These are phyloP conservation scores for Parnassius orleans DNA, from an alignment of 2,888 invertebrate genomes.

Conservation along the genomic window DNA sequence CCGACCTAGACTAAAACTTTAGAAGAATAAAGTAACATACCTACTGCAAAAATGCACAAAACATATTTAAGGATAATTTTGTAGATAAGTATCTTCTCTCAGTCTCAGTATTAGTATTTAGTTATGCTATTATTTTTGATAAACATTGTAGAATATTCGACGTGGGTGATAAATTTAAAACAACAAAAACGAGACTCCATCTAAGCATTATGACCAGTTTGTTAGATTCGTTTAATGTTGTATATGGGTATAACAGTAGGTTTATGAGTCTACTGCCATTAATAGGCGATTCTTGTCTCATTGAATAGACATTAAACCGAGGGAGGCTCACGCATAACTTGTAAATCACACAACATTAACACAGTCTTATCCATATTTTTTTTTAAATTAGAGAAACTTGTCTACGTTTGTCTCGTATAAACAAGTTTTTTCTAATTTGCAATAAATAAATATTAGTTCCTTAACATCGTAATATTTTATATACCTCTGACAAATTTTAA, in stretches of 20 bases:
- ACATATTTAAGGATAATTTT: no score
- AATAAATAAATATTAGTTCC: no score
- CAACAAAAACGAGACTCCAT: conserved; percentile 4
- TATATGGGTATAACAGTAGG: conserved; percentile 11
- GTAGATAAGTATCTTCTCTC: no score
- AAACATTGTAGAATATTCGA: not conserved
- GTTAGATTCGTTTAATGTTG: conserved; percentile 4
- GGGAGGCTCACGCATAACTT: conserved; percentile 22
- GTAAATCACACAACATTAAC: conserved; percentile 25
- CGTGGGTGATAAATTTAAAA: conserved; percentile 7
- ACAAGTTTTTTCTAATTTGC: no score
- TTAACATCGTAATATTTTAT: no score
- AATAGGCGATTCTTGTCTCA: conserved; percentile 23
- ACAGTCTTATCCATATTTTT: conserved; percentile 1
- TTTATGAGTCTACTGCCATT: conserved; percentile 12
- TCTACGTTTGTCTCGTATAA: not conserved
- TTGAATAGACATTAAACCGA: conserved; percentile 23
- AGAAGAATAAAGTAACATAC: no score
- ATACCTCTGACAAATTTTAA: no score
- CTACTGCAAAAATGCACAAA: no score
- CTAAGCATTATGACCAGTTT: not conserved
- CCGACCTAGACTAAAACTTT: no score
- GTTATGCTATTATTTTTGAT: not conserved
- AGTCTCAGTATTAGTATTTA: no score
- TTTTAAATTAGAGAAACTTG: conserved; percentile 13